Evolutionary conservation across 2,113 vertebrate species (phyloP).

Genomic region (Python bivittatus): DNA sequence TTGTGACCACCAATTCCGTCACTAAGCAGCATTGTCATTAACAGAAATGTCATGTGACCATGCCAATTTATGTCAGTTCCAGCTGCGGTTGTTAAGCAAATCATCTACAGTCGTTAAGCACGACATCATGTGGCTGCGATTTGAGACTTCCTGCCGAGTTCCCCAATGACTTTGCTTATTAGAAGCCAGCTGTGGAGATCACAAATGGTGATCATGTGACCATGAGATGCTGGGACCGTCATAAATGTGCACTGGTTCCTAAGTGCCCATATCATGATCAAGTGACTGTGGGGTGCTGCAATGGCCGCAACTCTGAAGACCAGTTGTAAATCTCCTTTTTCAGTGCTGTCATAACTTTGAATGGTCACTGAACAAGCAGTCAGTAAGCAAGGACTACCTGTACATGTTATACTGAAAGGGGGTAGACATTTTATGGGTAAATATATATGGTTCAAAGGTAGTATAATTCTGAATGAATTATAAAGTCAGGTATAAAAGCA

Average conservation of each 20-base stretch:
- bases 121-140: neutral
- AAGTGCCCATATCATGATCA: neutral
- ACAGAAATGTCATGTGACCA: too few species aligned
- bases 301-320: neutral
- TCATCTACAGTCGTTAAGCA: neutral
- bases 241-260: neutral
- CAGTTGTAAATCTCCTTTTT: neutral
- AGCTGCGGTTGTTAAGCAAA: neutral
- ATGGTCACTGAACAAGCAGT: neutral
- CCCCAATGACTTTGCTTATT: neutral
- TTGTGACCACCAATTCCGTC: too few species aligned
- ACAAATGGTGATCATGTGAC: neutral
- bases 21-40: too few species aligned
- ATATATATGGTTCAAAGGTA: neutral
- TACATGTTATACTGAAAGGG: neutral
- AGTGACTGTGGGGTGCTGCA: neutral
- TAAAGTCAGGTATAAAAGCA: neutral
- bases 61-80: neutral
- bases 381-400: neutral
- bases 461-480: neutral
- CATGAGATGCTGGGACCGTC: neutral
- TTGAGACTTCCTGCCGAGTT: neutral
- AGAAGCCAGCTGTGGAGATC: neutral
- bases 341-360: neutral
- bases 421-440: neutral